Base-by-base conservation (phyloP, 64 coral and sea anemone species). In the Hydrozoanthus tunicans region DNA sequence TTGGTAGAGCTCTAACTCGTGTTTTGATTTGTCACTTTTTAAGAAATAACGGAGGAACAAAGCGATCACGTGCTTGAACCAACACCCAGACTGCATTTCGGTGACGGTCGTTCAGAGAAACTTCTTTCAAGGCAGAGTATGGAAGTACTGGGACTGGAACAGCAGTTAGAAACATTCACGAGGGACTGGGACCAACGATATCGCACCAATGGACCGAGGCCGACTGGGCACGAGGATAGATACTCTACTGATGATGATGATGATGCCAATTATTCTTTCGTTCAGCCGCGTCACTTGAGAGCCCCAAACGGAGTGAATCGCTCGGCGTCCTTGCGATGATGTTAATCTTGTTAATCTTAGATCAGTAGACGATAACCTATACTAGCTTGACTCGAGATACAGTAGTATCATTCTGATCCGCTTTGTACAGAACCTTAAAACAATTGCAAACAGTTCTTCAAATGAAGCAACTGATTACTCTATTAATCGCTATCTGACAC, bases 71-170 rank as follows among this genome's bases (percentile, higher is more conserved):
- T 7, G 52, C 32, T 27, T 64, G 1, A 82, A 65, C 84, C 69
- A 88, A 88, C 84, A 51, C 68, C 84, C 20, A 70, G 84, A 74
- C 69, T 88, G 9, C 73, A 59, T 57, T 88, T 88, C 43, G 84
- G 84, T 0, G 69, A 88, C 20, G 53, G 84, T 69, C 84, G 69
- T 58, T 74, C 84, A 88, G 84, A 88, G 56, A 88, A 88, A 53
- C 20, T 88, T 23, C 69, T 88, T 60, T 88, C 84, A 60, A 88
- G 68, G 10, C 84, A 88, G 57, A 73, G 84, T 61, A 88, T 88
- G 84, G 84, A 88, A 0, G 67, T 88, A 56, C 56, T 88, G 0
- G 65, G 74, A 60, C 70, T 88, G 54, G 84, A 88, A 10, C 53
- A 88, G 70, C 84, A 88, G 69, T 23, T 88, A 14, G 84, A 88